These are phyloP conservation scores for Hemicordylus capensis DNA, from an alignment of 2,113 vertebrate species.

Conservation along the genomic window DNA sequence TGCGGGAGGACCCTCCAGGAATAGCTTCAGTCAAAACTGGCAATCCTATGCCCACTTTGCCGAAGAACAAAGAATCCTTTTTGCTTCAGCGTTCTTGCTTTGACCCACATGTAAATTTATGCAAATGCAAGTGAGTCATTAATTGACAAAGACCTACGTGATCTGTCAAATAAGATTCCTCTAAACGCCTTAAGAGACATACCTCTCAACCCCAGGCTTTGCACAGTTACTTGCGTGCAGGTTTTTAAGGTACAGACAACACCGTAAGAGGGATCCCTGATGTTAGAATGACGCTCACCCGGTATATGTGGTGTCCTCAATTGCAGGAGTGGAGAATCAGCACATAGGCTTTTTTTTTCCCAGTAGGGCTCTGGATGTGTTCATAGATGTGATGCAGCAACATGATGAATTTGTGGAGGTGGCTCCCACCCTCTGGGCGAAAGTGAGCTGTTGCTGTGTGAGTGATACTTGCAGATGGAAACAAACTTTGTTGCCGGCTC, in stretches of 20 bases:
- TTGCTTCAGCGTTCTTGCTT: too few species aligned
- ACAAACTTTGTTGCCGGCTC: not conserved
- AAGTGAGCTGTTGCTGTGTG: not conserved
- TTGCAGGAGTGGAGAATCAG: not conserved
- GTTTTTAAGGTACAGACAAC: not conserved
- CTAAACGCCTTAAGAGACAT: too few species aligned
- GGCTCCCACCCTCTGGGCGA: conserved; percentile 8
- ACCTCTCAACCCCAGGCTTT: too few species aligned
- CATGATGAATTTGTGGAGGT: not conserved
- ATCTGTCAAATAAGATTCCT: too few species aligned
- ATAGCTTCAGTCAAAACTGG: too few species aligned
- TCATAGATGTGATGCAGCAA: not conserved
- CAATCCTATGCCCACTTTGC: too few species aligned
- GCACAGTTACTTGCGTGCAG: too few species aligned
- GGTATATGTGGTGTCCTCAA: not conserved
- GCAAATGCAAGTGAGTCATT: too few species aligned
- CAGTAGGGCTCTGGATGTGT: not conserved
- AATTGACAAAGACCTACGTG: too few species aligned
- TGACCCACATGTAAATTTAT: too few species aligned
- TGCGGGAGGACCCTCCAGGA: too few species aligned
- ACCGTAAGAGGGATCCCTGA: not conserved
- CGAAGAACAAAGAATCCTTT: too few species aligned
- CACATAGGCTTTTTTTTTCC: not conserved
- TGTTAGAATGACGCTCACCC: not conserved
- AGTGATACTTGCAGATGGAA: not conserved